These are phyloP conservation scores for Drosophila pachea DNA, from an alignment of 1,140 invertebrate genomes.

Conservation along the genomic window DNA sequence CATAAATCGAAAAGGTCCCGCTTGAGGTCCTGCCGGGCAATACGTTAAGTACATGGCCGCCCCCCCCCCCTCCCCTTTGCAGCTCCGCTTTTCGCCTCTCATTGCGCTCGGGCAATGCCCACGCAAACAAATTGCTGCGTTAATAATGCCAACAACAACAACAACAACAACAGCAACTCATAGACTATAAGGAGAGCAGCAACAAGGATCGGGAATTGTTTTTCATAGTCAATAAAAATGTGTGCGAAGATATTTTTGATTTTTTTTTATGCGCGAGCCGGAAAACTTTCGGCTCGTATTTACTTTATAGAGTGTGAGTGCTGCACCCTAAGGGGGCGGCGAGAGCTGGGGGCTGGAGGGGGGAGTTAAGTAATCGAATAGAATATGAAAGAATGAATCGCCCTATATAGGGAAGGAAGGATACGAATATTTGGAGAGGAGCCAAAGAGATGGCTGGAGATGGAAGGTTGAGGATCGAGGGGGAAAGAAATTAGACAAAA, in stretches of 20 bases:
- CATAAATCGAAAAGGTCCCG: constrained; percentile 42
- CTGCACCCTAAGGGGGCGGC: too few relatives aligned
- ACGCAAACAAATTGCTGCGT: constrained; percentile 47
- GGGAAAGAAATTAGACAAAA: too few relatives aligned
- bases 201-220: not conserved
- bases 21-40: constrained; percentile 15
- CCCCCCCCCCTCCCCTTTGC: not conserved
- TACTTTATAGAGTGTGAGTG: too few relatives aligned
- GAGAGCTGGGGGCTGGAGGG: too few relatives aligned
- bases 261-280: constrained; percentile 12
- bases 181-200: not conserved
- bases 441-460: too few relatives aligned
- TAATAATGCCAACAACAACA: constrained; percentile 46
- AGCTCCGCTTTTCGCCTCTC: not conserved
- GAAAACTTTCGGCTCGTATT: too few relatives aligned
- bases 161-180: constrained; percentile 13
- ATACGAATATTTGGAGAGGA: too few relatives aligned
- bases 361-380: too few relatives aligned
- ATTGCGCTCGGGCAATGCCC: constrained; percentile 24
- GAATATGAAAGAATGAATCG: too few relatives aligned
- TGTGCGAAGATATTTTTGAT: constrained; percentile 30
- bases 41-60: constrained; percentile 38
- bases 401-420: too few relatives aligned
- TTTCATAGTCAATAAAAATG: constrained; percentile 41
- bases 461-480: too few relatives aligned